Evolutionary conservation across 2,888 invertebrate genomes (phyloP), one percentile per base, ranked within the genome.

Genomic region (Gastracanthus pulcherrimus): DNA sequence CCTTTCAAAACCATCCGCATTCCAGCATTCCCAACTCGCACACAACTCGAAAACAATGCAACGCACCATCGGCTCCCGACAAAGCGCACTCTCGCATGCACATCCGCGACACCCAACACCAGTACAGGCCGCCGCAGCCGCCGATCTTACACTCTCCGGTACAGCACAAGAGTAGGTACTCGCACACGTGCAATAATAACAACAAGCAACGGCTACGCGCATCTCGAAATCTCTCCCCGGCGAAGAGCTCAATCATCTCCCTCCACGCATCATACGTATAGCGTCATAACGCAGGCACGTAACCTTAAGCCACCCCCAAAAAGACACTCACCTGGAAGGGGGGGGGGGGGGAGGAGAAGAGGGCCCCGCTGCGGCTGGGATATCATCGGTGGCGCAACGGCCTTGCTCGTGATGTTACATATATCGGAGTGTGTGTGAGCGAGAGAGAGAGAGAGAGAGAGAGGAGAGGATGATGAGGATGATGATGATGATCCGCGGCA

Each of bases 331-430:
- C 60, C 16, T 34, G n/a, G 29, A 45, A 31, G 11, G 13, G 29
- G 26, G 9, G 36, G 31, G n/a, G 26, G 3, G 23, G 11, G 26
- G 45, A 38, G 7, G 38, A 34, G 58, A n/a, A n/a, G 41, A 0
- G 60, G 62, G 31, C 51, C 64, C 23, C 26, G 13, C 62, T 36
- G 19, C 36, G 64, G 13, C 34, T 31, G 72, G 45, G 31, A 74
- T 58, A 67, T 79, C 48, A 41, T n/a, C 60, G 71, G 85, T 89
- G 89, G 86, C 87, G 89, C 87, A 89, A 89, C 87, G 89, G 87
- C 89, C 89, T 89, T 89, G 89, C 89, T 89, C 89, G 89, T 87
- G 86, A 89, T 89, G 89, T 89, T 89, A 88, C 89, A 89, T 87
- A 89, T 88, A 88, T 89, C 87, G 88, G 88, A 64, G 78, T 83